A percentile compares a stretch with the other conserved stretches of the same genome.
Evolutionary conservation across 92 coral and sea anemone genomes (phyloP).

Genomic region (Blastomussa wellsi): DNA sequence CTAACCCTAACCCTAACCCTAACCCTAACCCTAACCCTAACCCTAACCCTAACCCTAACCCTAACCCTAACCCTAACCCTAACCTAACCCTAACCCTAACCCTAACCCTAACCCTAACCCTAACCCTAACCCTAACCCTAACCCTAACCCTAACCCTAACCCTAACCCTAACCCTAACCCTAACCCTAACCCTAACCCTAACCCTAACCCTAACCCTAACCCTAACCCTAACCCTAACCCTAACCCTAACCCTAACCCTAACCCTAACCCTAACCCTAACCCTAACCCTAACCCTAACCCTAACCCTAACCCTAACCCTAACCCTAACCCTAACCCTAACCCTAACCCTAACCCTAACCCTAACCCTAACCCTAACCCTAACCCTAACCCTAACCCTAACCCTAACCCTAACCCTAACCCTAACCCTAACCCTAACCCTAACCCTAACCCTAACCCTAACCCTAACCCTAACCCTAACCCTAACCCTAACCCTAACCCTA

Average conservation of each 20-base stretch:
- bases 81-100: too few relatives aligned
- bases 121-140: conserved; percentile 37
- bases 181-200: conserved; percentile 52
- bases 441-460: conserved; percentile 46
- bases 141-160: conserved; percentile 32
- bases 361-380: conserved; percentile 52
- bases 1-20: conserved; percentile 52
- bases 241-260: conserved; percentile 39
- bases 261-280: conserved; percentile 41
- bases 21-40: conserved; percentile 52
- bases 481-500: conserved; percentile 38
- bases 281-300: conserved; percentile 47
- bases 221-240: conserved; percentile 49
- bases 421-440: conserved; percentile 42
- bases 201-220: conserved; percentile 39
- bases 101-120: conserved; percentile 37
- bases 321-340: conserved; percentile 40
- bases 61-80: conserved; percentile 39
- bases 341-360: conserved; percentile 52
- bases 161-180: conserved; percentile 51
- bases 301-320: conserved; percentile 48
- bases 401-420: conserved; percentile 30
- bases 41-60: conserved; percentile 48
- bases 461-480: conserved; percentile 48
- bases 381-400: conserved; percentile 48